These are phyloP conservation scores for Hipposideros armiger DNA, from an alignment of 2,113 vertebrate species.

Conservation along the genomic window DNA sequence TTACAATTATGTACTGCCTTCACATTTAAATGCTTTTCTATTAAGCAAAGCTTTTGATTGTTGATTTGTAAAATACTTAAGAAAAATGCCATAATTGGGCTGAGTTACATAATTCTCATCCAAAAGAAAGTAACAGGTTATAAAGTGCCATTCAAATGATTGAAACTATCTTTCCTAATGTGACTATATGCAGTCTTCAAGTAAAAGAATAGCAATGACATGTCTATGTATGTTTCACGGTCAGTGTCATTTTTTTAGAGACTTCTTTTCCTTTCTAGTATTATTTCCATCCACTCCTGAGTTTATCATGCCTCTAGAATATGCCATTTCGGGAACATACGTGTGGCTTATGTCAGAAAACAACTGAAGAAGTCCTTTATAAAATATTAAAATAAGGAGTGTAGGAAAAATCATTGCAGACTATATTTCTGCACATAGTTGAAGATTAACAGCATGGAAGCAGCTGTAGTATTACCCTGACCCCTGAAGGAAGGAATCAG, in stretches of 20 bases:
- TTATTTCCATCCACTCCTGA: conserved; percentile 58
- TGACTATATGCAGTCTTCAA: conserved; percentile 34
- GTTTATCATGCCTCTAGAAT: conserved; percentile 73
- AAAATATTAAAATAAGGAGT: conserved; percentile 68
- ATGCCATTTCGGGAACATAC: conserved; percentile 65
- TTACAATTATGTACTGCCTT: conserved; percentile 51
- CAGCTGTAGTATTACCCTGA: conserved; percentile 90
- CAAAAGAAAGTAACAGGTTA: conserved; percentile 80
- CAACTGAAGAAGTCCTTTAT: conserved; percentile 74
- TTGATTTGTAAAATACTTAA: conserved; percentile 61
- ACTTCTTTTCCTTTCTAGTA: conserved; percentile 49
- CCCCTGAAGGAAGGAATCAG: conserved; percentile 91
- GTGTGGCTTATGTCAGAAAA: conserved; percentile 60
- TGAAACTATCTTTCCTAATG: conserved; percentile 49
- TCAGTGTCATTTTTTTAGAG: conserved; percentile 41
- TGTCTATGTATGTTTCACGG: conserved; percentile 58
- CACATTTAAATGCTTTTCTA: conserved; percentile 64
- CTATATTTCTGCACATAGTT: conserved; percentile 81
- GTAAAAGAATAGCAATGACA: conserved; percentile 69
- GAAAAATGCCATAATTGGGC: conserved; percentile 69
- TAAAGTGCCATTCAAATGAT: conserved; percentile 70
- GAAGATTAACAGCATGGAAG: conserved; percentile 81
- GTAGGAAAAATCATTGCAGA: background rate
- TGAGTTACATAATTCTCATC: conserved; percentile 75
- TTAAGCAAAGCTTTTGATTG: conserved; percentile 70